phyloP scores from a whole-genome alignment of 2,888 invertebrate species.

The Sclerodermus sp. region DNA sequence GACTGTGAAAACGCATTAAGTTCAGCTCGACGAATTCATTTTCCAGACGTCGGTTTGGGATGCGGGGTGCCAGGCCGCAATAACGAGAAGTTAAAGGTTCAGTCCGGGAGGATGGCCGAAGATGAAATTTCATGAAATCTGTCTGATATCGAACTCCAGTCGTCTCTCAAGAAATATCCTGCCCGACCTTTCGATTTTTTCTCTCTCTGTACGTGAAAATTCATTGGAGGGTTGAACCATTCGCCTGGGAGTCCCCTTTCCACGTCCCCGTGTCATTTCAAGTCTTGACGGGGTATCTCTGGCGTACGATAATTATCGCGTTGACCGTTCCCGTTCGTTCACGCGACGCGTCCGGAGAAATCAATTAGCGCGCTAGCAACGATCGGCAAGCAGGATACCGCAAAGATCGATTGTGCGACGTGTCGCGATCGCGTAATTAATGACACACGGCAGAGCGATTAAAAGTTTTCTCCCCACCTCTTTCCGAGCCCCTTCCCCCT shows the following conservation, averaged over 20 bases:
- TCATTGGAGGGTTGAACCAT: too few relatives aligned
- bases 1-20: slow-evolving; percentile 33
- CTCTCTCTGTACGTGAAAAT: too few relatives aligned
- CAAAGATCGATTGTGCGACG: slow-evolving; percentile 31
- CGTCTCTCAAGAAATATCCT: too few relatives aligned
- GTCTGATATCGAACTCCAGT: too few relatives aligned
- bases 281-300: too few relatives aligned
- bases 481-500: too few relatives aligned
- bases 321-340: slow-evolving; percentile 9
- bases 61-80: slow-evolving; percentile 11
- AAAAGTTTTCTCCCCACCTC: too few relatives aligned
- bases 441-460: slow-evolving; percentile 22
- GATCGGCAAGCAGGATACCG: slow-evolving; percentile 23
- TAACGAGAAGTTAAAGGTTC: slow-evolving; percentile 4
- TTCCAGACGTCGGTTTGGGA: slow-evolving; percentile 18
- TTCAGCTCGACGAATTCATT: slow-evolving; percentile 28
- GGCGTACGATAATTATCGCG: slow-evolving; percentile 23
- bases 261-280: too few relatives aligned
- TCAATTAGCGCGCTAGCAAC: slow-evolving; percentile 28
- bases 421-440: slow-evolving; percentile 34
- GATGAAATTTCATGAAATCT: too few relatives aligned
- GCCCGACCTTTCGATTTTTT: too few relatives aligned
- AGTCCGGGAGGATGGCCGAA: neutral
- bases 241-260: too few relatives aligned
- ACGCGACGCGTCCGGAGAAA: slow-evolving; percentile 22